These are phyloP conservation scores for Orgyia antiqua DNA, from an alignment of 2,888 invertebrate genomes.

Conservation along the genomic window DNA sequence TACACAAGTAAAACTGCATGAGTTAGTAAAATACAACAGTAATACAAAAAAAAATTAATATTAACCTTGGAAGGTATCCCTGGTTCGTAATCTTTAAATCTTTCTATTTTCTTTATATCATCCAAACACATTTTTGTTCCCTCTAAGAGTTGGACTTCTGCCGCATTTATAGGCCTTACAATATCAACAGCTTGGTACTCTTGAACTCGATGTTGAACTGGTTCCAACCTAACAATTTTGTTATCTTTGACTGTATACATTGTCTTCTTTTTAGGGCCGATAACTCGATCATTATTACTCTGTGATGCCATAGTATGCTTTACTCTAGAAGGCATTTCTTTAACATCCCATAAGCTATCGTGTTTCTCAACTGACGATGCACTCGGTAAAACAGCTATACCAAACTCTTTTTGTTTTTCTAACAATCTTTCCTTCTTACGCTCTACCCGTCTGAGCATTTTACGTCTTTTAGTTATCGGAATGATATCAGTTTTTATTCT, in stretches of 20 bases:
- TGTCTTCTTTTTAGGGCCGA: conserved; percentile 53
- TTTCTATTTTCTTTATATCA: conserved; percentile 72
- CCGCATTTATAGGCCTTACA: conserved; percentile 50
- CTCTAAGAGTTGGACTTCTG: conserved; percentile 56
- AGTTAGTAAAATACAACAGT: no score
- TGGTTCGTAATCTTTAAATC: conserved; percentile 72
- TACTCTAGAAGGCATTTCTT: conserved; percentile 32
- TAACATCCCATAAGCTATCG: conserved; percentile 67
- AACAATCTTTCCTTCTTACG: conserved; percentile 54
- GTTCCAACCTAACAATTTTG: conserved; percentile 66
- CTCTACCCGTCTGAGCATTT: conserved; percentile 63
- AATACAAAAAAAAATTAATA: no score
- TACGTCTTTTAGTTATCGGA: conserved; percentile 61
- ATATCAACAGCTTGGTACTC: conserved; percentile 54
- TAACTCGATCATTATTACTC: conserved; percentile 13
- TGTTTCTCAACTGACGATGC: conserved; percentile 28
- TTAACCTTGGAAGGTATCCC: conserved; percentile 72
- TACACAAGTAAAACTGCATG: no score
- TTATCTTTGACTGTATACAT: conserved; percentile 73
- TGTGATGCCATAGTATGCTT: conserved; percentile 22
- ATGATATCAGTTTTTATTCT: conserved; percentile 58
- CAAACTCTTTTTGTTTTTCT: conserved; percentile 35
- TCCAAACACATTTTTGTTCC: conserved; percentile 70
- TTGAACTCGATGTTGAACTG: conserved; percentile 24
- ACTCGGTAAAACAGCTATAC: conserved; percentile 18